Evolutionary conservation across 2,113 vertebrate species (phyloP).

Genomic region (Thryonomys swinderianus): DNA sequence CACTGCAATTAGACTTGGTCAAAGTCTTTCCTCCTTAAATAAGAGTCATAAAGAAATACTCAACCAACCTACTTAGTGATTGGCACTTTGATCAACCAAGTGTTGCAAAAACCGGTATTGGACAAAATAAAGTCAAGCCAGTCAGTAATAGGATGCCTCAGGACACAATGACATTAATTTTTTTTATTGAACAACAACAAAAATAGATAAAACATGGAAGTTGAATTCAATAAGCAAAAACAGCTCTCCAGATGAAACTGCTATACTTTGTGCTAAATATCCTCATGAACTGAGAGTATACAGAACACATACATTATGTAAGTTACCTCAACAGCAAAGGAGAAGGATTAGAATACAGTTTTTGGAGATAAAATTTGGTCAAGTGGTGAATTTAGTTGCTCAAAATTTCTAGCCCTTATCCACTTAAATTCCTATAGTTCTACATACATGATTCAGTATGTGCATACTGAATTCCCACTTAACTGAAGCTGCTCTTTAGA

Average conservation of each 20-base stretch:
- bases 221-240: conserved; percentile 69
- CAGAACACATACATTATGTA: conserved; percentile 68
- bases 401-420: conserved; percentile 76
- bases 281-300: conserved; percentile 68
- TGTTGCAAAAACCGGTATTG: not conserved
- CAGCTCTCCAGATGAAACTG: conserved; percentile 69
- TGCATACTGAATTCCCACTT: conserved; percentile 70
- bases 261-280: conserved; percentile 77
- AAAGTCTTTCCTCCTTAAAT: conserved; percentile 15
- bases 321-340: conserved; percentile 81
- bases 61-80: not conserved
- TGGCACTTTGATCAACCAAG: not conserved
- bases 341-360: conserved; percentile 66
- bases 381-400: conserved; percentile 70
- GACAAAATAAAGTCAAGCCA: not conserved
- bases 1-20: not conserved
- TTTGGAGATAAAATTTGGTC: conserved; percentile 66
- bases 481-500: conserved; percentile 65
- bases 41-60: conserved; percentile 11
- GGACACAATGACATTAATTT: conserved; percentile 71
- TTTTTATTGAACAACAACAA: conserved; percentile 79
- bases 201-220: conserved; percentile 76
- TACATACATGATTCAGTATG: not conserved
- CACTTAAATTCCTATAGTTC: conserved; percentile 66
- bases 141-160: conserved; percentile 48